Conservation (phyloP, 2,888 invertebrate species). For the Fragum fragum region DNA sequence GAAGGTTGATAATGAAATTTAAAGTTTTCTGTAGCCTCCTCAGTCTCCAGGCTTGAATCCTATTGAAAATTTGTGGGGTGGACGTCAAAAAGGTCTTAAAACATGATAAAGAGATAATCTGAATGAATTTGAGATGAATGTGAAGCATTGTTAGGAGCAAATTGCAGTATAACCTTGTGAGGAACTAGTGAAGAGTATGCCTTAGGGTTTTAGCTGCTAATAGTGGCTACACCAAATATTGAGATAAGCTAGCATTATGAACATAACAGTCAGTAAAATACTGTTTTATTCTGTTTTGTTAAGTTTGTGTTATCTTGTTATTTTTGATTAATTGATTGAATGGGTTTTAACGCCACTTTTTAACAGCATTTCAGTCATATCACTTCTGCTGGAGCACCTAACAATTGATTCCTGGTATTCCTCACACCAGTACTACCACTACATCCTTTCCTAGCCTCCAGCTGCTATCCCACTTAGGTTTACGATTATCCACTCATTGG, state of each 20-base stretch:
- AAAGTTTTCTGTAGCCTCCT: too few species aligned
- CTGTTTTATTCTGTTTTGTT: not conserved
- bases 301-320: not conserved
- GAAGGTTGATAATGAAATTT: too few species aligned
- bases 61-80: slow-evolving; percentile 34
- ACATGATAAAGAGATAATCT: not conserved
- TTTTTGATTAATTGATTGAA: too few species aligned
- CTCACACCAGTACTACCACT: too few species aligned
- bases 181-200: slow-evolving; percentile 5
- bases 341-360: too few species aligned
- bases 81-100: not conserved
- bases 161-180: not conserved
- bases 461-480: too few species aligned
- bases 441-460: too few species aligned
- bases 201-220: slow-evolving; percentile 10
- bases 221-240: not conserved
- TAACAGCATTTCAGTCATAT: too few species aligned
- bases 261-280: not conserved
- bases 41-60: slow-evolving; percentile 34
- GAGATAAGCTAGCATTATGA: not conserved
- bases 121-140: not conserved
- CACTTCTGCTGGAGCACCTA: too few species aligned
- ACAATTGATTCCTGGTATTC: too few species aligned
- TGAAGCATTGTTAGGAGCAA: not conserved
- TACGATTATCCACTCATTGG: too few species aligned